Evolutionary conservation across 2,888 invertebrate species (phyloP), one percentile per base, ranked within the genome.

Genomic region (Prionchulus punctatus): DNA sequence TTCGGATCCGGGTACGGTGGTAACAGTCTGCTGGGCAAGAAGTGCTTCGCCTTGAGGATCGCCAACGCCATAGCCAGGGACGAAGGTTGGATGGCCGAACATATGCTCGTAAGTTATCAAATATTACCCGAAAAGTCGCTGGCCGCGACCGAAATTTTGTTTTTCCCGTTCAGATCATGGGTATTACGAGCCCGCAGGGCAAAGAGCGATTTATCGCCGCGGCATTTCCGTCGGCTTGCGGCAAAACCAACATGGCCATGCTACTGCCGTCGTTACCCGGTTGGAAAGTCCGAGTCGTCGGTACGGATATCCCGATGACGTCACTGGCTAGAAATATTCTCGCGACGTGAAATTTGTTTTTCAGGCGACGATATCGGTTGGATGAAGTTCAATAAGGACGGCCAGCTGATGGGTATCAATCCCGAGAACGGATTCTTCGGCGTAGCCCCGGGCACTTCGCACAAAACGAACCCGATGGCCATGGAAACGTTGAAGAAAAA

Each of bases 371-470:
- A 98, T 69, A 98, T 98, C 64, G 92, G 94, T 0, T 98, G 96
- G 98, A 90, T 92, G 89, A 83, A 84, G 70, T 91, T 90, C 70
- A 89, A 91, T 62, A 63, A 61, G 26, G 76, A 85, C 30, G 96
- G 96, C 0, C 81, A 82, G 43, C 77, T 98, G 53, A 79, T 92
- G 57, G 98, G 94, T 2, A 98, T 98, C 65, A 98, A 98, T 72
- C 94, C 96, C 0, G 96, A 96, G 73, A 90, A 90, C 68, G 96
- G 96, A 1, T 96, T 98, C 81, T 98, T 98, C 72, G 98, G 98
- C 23, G 96, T 98, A 0, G 96, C 96, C 1, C 94, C 92, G 55
- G 92, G 87, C 76, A 98, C 96, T 1, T 90, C 89, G 0, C 77
- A 76, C 62, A 79, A 81, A 43, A 94, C 94, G 1, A 98, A 98